A percentile compares a stretch with the other conserved stretches of the same genome.
Conservation (phyloP, 2,888 invertebrate species). For the Eupithecia exiguata region DNA sequence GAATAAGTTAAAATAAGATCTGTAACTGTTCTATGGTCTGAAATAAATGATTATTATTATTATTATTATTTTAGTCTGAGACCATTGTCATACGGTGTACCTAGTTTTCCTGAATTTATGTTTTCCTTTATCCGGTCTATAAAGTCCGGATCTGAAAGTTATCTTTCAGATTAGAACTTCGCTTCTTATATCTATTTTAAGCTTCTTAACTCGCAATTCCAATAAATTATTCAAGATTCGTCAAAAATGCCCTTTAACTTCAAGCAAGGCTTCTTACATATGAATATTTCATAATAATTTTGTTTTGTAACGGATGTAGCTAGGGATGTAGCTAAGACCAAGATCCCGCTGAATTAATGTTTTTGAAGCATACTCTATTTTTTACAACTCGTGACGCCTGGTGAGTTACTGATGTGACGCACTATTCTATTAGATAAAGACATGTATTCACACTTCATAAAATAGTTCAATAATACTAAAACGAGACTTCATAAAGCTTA, state of each 20-base stretch:
- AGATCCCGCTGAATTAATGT: neutral
- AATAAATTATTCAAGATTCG: conserved; percentile 12
- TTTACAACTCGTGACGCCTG: neutral
- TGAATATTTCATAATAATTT: conserved; percentile 17
- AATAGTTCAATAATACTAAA: neutral
- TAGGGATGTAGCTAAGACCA: too few species aligned
- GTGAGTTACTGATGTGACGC: too few species aligned
- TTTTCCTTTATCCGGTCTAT: neutral
- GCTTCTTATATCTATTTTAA: too few species aligned
- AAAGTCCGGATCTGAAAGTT: neutral
- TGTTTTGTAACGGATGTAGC: neutral
- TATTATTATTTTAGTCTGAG: too few species aligned
- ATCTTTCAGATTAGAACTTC: neutral
- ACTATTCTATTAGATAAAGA: neutral
- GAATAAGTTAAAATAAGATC: too few species aligned
- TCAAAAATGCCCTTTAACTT: conserved; percentile 15
- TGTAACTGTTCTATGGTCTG: too few species aligned
- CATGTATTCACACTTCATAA: conserved; percentile 1
- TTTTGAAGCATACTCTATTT: neutral
- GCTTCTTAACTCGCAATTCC: conserved; percentile 1
- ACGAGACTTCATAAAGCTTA: neutral
- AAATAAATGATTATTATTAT: too few species aligned
- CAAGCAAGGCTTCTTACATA: neutral
- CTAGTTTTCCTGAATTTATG: neutral
- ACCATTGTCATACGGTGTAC: neutral